Conservation (phyloP, 2,113 vertebrate genomes). For the Grus americana region DNA sequence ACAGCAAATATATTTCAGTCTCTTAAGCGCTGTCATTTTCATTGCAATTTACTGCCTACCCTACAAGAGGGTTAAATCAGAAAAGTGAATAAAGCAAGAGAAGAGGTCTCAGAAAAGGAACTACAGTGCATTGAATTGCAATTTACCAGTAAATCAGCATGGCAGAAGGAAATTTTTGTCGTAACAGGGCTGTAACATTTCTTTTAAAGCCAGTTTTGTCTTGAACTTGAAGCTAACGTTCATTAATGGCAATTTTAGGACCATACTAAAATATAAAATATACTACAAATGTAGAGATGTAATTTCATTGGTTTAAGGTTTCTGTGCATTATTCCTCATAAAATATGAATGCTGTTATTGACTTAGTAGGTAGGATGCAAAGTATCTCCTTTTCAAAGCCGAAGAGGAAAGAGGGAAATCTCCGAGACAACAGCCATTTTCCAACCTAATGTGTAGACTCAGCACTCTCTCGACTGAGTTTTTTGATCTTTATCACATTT, state of each 20-base stretch:
- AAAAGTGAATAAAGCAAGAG: constrained; percentile 48
- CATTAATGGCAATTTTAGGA: constrained; percentile 55
- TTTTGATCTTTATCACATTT: constrained; percentile 45
- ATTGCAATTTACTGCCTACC: constrained; percentile 43
- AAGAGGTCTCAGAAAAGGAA: constrained; percentile 29
- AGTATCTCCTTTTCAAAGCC: constrained; percentile 58
- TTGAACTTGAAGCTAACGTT: constrained; percentile 44
- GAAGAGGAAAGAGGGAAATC: constrained; percentile 48
- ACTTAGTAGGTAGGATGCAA: constrained; percentile 63
- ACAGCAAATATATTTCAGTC: constrained; percentile 39
- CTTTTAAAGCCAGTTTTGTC: constrained; percentile 40
- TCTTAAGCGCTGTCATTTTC: constrained; percentile 40
- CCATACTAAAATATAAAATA: constrained; percentile 48
- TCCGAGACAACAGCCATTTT: constrained; percentile 46
- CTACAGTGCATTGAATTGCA: background rate
- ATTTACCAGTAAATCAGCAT: constrained; percentile 44
- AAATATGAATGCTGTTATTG: constrained; percentile 77
- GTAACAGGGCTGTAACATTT: constrained; percentile 9
- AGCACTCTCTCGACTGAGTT: background rate
- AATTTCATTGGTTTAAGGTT: constrained; percentile 76
- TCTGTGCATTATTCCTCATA: constrained; percentile 75
- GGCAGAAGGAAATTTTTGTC: constrained; percentile 17
- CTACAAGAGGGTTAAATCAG: constrained; percentile 46
- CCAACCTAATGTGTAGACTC: constrained; percentile 4
- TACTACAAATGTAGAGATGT: constrained; percentile 48